phyloP scores from a whole-genome alignment of 2,797 vertebrate species.

The Rhincodon typus region DNA sequence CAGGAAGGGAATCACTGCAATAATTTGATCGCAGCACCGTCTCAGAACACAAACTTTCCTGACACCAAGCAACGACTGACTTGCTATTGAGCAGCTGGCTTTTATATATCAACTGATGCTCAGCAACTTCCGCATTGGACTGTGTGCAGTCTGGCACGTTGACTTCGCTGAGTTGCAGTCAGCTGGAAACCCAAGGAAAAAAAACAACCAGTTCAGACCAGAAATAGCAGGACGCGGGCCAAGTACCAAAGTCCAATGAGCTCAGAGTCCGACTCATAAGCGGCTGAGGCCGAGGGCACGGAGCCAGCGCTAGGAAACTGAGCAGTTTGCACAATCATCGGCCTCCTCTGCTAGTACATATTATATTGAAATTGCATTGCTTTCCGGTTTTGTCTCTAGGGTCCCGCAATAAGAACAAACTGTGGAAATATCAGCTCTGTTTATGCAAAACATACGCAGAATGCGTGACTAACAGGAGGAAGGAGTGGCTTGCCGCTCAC shows the following conservation, averaged over 20 bases:
- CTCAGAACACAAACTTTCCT: background rate
- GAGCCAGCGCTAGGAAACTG: no score
- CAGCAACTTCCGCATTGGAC: background rate
- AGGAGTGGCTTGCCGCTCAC: background rate
- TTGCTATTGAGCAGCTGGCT: background rate
- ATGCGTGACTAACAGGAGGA: background rate
- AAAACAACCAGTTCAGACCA: conserved; percentile 33
- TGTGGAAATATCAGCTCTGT: background rate
- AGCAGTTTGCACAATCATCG: background rate
- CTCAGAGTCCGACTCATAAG: background rate
- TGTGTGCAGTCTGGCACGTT: conserved; percentile 20
- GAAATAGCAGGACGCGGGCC: conserved; percentile 24
- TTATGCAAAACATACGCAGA: background rate
- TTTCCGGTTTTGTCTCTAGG: background rate
- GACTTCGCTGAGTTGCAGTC: background rate
- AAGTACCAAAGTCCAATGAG: background rate
- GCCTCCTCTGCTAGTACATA: background rate
- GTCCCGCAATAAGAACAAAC: background rate
- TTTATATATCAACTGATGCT: background rate
- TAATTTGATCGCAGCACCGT: background rate
- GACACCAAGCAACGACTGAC: background rate
- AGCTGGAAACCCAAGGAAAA: background rate
- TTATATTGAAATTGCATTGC: background rate
- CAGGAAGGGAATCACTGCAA: background rate
- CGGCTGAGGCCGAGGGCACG: background rate